Evolutionary conservation across 2,113 vertebrate species (phyloP).

Genomic region (Setophaga coronata): DNA sequence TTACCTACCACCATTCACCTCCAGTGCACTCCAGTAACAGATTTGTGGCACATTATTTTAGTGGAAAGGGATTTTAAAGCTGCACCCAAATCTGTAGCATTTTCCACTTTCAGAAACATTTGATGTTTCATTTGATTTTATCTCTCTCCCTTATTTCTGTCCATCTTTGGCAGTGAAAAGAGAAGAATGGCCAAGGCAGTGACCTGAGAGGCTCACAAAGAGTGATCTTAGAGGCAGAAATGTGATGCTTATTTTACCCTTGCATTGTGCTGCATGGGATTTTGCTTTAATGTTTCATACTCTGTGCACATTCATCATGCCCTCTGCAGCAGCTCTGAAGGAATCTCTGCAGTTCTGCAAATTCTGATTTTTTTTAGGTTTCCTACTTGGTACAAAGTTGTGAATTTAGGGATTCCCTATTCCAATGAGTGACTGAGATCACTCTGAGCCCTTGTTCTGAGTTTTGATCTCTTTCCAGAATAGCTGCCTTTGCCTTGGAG

Average conservation of each 20-base stretch:
- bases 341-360: background rate
- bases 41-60: background rate
- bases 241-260: background rate
- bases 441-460: background rate
- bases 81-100: background rate
- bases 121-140: background rate
- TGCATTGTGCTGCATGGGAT: background rate
- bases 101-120: background rate
- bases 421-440: background rate
- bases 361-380: background rate
- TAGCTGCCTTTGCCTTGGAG: background rate
- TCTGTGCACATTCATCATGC: background rate
- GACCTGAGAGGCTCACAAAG: background rate
- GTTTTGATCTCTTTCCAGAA: conserved; percentile 6
- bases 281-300: background rate
- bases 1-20: accelerated
- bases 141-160: background rate
- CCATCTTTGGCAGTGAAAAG: background rate
- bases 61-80: background rate
- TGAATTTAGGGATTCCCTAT: background rate
- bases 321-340: background rate
- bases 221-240: background rate
- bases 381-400: background rate
- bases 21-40: accelerated
- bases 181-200: background rate